Percentiles rank a stretch among this genome's conserved stretches.
Conservation (phyloP, 2,113 vertebrate species). For the Herpetotheres cachinnans region DNA sequence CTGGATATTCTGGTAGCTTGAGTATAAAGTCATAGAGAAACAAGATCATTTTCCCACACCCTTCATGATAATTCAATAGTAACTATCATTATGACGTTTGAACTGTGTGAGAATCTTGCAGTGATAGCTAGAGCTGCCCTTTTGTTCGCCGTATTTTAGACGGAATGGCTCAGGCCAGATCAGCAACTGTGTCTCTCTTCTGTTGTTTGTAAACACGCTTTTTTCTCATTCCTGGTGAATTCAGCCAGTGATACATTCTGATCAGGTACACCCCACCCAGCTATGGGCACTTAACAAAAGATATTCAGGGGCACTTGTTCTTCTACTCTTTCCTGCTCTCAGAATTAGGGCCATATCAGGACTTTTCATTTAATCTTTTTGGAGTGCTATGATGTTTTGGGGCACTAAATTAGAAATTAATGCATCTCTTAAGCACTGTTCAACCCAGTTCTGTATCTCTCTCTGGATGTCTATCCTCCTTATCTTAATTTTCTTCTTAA, state of each 20-base stretch:
- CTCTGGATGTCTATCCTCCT: neutral
- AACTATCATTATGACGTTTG: neutral
- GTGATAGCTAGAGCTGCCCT: neutral
- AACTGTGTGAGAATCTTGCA: fast-evolving
- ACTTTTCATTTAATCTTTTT: neutral
- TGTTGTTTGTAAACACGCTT: neutral
- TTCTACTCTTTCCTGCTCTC: neutral
- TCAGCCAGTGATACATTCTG: neutral
- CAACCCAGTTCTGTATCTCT: neutral
- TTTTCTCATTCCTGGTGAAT: neutral
- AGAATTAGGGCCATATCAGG: neutral
- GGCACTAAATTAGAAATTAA: neutral
- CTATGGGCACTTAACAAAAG: neutral
- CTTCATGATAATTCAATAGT: neutral
- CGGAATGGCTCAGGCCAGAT: neutral
- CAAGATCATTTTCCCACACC: neutral
- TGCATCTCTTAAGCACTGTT: neutral
- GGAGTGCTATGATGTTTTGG: neutral
- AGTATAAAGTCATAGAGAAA: neutral
- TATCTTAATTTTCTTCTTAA: neutral
- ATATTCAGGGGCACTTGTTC: neutral
- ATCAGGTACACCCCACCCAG: neutral
- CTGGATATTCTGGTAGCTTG: neutral
- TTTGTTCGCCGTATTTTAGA: neutral
- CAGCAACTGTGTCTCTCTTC: neutral